Base-by-base conservation (phyloP, 2,888 invertebrate genomes). In the Dicyrtoma fusca region DNA sequence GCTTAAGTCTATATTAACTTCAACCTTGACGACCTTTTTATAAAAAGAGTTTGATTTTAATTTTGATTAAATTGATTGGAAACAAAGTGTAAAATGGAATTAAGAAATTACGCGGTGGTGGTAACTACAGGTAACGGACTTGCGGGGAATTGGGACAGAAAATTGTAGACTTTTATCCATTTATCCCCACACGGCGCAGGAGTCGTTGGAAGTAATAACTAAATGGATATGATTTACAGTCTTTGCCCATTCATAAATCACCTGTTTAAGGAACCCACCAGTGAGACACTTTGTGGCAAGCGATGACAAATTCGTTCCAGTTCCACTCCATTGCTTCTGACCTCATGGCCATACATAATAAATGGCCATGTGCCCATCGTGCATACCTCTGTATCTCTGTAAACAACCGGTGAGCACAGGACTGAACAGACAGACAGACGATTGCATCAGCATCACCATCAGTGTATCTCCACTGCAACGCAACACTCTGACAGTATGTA, bases 221-320 rank as follows among this genome's bases (percentile, higher is more conserved):
- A 75, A 73, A 64, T 66, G 74, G 49, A 45, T 71, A 69, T 78
- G 78, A 78, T 78, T 78, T 78, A 77, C 77, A 51, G 69, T 74
- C 73, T 75, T 62, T 75, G 19, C 69, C 71, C 72, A 74, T 75
- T 75, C 76, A 79, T 79, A 79, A 79, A 79, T 79, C 79, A 79
- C 71, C 71, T 74, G 74, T 76, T 74, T 76, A 77, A 76, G 76
- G 66, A 75, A 73, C 74, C 72, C 73, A 70, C 69, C 53, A 71
- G 65, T 75, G 77, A 80, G 76, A 79, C 79, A 79, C 76, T 78
- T 77, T 74, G 74, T 76, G 77, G 80, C 77, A 80, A 80, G 77
- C 76, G 80, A 79, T 80, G 80, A 80, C 80, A 80, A 79, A 80
- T 80, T 80, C 77, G 80, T 79, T 78, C 76, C 80, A 79, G 80